Percentiles rank a stretch among this genome's conserved stretches.
Conservation (phyloP, 2,113 vertebrate species). For the Ciconia maguari region DNA sequence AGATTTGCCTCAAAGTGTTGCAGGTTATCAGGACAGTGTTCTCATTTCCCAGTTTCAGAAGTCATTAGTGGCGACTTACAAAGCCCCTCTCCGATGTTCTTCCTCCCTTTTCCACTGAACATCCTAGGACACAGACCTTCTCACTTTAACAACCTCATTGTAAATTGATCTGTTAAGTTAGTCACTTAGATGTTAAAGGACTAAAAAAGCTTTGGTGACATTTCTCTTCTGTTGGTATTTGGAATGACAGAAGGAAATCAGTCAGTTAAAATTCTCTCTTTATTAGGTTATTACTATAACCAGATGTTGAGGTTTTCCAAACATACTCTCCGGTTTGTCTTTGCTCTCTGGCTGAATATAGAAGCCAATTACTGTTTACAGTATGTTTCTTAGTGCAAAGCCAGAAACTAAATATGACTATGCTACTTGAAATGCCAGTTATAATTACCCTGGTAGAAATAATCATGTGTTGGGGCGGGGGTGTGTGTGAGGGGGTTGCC, state of each 20-base stretch:
- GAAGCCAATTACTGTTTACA: neutral
- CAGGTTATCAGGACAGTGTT: neutral
- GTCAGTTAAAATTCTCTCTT: neutral
- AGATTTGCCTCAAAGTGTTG: neutral
- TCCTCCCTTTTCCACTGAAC: neutral
- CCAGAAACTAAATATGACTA: neutral
- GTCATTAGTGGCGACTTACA: neutral
- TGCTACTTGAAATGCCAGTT: neutral
- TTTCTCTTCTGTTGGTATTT: neutral
- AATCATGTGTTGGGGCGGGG: neutral
- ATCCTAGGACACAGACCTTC: neutral
- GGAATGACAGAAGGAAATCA: neutral
- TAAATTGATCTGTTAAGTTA: neutral
- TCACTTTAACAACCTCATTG: neutral
- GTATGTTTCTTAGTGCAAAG: neutral
- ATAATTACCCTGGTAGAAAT: neutral
- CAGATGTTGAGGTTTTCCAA: neutral
- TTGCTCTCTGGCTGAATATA: neutral
- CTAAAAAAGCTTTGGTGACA: neutral
- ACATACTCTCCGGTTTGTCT: neutral
- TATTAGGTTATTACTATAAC: neutral
- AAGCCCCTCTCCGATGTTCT: neutral
- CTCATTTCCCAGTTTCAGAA: neutral
- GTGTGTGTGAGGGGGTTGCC: neutral
- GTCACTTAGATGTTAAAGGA: neutral